These are phyloP conservation scores for Botia almorhae DNA, from an alignment of 2,797 vertebrate genomes.

Conservation along the genomic window DNA sequence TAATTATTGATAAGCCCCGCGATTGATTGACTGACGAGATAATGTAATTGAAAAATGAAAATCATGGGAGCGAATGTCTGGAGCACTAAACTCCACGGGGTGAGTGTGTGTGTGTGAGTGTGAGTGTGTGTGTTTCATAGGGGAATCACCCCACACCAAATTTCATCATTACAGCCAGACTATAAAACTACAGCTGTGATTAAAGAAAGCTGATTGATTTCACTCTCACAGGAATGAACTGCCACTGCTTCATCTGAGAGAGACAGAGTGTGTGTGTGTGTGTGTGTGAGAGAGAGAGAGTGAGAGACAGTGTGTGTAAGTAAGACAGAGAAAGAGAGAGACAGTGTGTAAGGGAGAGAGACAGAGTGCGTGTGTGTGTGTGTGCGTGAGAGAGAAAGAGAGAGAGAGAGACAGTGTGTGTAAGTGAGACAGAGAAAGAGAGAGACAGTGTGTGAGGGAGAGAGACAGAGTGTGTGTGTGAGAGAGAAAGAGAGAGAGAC, in stretches of 20 bases:
- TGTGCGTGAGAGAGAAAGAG: not conserved
- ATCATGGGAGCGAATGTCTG: conserved; percentile 75
- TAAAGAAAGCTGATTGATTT: conserved; percentile 86
- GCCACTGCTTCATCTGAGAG: conserved; percentile 67
- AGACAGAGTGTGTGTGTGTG: not conserved
- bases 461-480: no score
- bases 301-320: no score
- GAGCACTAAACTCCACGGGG: conserved; percentile 65
- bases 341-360: conserved; percentile 9
- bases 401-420: no score
- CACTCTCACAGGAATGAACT: conserved; percentile 81
- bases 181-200: conserved; percentile 84
- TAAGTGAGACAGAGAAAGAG: no score
- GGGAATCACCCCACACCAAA: conserved; percentile 79
- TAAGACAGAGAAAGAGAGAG: no score
- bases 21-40: conserved; percentile 86
- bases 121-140: conserved; percentile 69
- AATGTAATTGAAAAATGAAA: conserved; percentile 87
- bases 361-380: conserved; percentile 15
- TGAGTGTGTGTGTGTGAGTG: conserved; percentile 37
- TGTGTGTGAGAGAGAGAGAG: not conserved
- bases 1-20: conserved; percentile 84
- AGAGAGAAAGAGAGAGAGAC: conserved; percentile 9
- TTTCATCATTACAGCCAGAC: conserved; percentile 83
- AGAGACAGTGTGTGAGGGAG: no score